A percentile compares a stretch with the other conserved stretches of the same genome.
These are phyloP conservation scores for Ernsta delagoae DNA, from an alignment of 2,888 invertebrate species.

Conservation along the genomic window DNA sequence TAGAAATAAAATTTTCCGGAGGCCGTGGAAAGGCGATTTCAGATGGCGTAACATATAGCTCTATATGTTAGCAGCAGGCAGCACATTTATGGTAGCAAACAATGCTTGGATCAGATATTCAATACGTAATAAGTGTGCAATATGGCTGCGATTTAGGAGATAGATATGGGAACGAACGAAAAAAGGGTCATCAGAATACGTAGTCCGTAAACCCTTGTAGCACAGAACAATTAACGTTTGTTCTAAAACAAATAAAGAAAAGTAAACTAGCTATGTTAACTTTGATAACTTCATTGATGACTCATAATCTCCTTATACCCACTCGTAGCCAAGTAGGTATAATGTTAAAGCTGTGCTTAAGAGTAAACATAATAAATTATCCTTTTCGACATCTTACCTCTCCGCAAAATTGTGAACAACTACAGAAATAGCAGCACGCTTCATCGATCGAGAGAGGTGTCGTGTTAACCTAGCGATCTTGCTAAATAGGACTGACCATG, in stretches of 20 bases:
- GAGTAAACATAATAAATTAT: constrained; percentile 32
- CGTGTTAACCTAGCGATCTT: constrained; percentile 59
- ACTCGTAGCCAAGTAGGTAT: not conserved
- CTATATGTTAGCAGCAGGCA: too few species aligned
- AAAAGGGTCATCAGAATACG: too few species aligned
- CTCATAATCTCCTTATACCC: not conserved
- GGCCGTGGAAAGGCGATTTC: too few species aligned
- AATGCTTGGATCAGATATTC: too few species aligned
- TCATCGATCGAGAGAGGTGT: constrained; percentile 62
- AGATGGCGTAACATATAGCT: too few species aligned
- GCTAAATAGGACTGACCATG: constrained; percentile 59
- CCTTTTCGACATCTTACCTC: constrained; percentile 23
- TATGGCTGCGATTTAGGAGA: too few species aligned
- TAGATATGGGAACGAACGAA: too few species aligned
- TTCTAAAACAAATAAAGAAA: not conserved
- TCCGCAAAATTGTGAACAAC: constrained; percentile 39
- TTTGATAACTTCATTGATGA: not conserved
- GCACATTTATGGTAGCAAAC: too few species aligned
- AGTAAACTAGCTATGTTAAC: not conserved
- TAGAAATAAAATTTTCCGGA: constrained; percentile 47
- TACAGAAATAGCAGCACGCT: constrained; percentile 58
- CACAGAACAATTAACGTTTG: not conserved
- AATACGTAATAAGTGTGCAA: too few species aligned
- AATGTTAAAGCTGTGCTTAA: not conserved
- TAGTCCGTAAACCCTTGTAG: too few species aligned